These are phyloP conservation scores for Archips crataeganus DNA, from an alignment of 2,888 invertebrate genomes.

Conservation along the genomic window DNA sequence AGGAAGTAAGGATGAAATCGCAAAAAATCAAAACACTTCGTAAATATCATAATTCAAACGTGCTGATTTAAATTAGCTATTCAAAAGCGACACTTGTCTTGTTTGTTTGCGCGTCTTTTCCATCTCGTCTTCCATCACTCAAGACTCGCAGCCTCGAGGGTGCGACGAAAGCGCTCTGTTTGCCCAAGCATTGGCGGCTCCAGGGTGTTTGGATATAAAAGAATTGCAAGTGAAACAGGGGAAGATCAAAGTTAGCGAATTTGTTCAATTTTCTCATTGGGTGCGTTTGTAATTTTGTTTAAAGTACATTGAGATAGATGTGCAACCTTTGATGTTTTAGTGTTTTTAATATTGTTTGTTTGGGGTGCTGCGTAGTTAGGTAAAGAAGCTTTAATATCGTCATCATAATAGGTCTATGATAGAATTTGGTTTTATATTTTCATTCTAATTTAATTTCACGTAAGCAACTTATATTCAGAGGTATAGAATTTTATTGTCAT, in stretches of 20 bases:
- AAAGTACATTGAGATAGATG: slow-evolving; percentile 26
- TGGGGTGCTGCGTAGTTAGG: neutral
- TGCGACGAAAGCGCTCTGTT: slow-evolving; percentile 32
- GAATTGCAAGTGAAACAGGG: slow-evolving; percentile 40
- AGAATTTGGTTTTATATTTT: neutral
- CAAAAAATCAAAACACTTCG: neutral
- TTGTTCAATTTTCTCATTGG: slow-evolving; percentile 41
- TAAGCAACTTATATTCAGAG: no score
- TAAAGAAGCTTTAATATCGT: neutral
- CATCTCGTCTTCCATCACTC: slow-evolving; percentile 11
- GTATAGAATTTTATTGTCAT: no score
- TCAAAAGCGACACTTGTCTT: neutral
- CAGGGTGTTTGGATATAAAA: slow-evolving; percentile 40
- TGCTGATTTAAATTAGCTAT: neutral
- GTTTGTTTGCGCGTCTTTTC: slow-evolving; percentile 2
- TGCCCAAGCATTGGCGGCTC: slow-evolving; percentile 18
- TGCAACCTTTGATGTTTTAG: slow-evolving; percentile 30
- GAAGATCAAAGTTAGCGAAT: slow-evolving; percentile 41
- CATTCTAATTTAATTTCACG: no score
- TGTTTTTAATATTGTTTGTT: slow-evolving; percentile 10
- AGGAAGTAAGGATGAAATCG: no score
- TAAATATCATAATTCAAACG: neutral
- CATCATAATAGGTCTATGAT: neutral
- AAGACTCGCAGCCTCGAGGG: slow-evolving; percentile 2
- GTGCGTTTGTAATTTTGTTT: slow-evolving; percentile 37